Percentiles rank a stretch among this genome's conserved stretches.
phyloP scores from a whole-genome alignment of 2,113 vertebrate genomes.

The Chelonoidis abingdonii region DNA sequence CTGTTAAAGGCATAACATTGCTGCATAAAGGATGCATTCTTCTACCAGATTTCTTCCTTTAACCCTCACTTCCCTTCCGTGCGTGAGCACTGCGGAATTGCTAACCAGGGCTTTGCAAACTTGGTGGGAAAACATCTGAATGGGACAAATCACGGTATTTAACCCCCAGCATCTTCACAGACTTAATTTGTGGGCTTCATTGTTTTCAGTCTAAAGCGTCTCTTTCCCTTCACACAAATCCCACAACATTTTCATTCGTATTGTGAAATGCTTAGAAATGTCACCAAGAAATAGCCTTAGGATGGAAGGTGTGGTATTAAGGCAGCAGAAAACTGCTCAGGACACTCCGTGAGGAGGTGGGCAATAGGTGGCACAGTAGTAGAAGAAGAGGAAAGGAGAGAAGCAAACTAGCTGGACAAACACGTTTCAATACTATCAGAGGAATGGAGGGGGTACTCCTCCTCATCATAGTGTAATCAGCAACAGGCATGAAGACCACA shows the following conservation, averaged over 20 bases:
- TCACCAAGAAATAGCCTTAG: neutral
- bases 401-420: neutral
- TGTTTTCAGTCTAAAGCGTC: neutral
- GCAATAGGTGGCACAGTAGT: accelerated
- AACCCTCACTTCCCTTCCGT: neutral
- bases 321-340: neutral
- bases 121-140: neutral
- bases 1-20: slow-evolving; percentile 17
- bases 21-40: slow-evolving; percentile 36
- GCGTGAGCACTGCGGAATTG: accelerated
- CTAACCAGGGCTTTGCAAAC: neutral
- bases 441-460: neutral
- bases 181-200: neutral
- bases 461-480: neutral
- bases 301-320: neutral
- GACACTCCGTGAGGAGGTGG: neutral
- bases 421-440: neutral
- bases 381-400: neutral
- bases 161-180: neutral
- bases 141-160: neutral
- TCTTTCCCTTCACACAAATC: neutral
- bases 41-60: slow-evolving; percentile 2
- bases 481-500: too few relatives aligned
- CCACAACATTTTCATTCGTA: neutral
- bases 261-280: neutral